Evolutionary conservation across 2,113 vertebrate species (phyloP).

Genomic region (Xiphophorus maculatus): DNA sequence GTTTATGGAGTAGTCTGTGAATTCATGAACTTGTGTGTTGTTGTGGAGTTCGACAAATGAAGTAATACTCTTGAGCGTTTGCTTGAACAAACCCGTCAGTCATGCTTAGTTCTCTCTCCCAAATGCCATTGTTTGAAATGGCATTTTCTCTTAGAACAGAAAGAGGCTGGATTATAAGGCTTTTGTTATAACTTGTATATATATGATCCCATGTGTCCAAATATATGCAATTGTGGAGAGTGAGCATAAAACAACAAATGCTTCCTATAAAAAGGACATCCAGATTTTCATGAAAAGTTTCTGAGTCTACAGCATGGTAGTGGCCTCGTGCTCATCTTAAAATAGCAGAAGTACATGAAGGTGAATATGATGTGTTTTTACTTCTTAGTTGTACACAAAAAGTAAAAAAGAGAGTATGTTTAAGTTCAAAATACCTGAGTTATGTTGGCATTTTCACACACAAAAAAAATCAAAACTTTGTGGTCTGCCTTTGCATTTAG

Average conservation of each 20-base stretch:
- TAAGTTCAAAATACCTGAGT: no score
- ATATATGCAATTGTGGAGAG: neutral
- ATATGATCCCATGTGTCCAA: neutral
- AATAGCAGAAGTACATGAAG: no score
- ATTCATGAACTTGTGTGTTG: constrained; percentile 27
- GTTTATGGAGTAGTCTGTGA: constrained; percentile 43
- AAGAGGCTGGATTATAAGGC: neutral
- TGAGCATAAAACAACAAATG: neutral
- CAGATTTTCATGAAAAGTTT: neutral
- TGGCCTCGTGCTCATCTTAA: neutral
- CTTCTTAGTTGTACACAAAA: no score
- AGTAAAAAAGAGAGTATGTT: no score
- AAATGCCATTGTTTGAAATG: constrained; percentile 11
- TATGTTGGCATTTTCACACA: no score
- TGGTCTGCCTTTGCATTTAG: no score
- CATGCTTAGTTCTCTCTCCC: constrained; percentile 7
- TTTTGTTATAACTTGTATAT: neutral
- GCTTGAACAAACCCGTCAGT: constrained; percentile 27
- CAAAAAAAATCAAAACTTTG: no score
- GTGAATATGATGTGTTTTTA: no score
- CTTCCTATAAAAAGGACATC: neutral
- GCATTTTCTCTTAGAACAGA: neutral
- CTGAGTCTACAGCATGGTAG: neutral
- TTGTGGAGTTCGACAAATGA: constrained; percentile 23
- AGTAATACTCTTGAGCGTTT: constrained; percentile 34